Base-by-base conservation (phyloP, 2,113 vertebrate species). In the Pungitius pungitius region DNA sequence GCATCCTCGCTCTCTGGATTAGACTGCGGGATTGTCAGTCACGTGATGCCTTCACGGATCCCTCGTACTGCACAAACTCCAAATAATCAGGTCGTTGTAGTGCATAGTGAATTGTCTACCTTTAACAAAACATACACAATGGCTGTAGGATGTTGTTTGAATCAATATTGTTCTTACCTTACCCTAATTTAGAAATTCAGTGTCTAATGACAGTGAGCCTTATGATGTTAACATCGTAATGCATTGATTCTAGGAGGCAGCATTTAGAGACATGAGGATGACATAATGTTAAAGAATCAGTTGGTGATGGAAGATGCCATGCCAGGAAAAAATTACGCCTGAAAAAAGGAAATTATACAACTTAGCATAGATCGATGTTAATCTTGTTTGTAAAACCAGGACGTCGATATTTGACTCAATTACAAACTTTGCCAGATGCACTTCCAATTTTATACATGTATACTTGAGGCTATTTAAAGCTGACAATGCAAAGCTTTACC, bases 21-120 rank as follows among this genome's bases (percentile, higher is more conserved):
- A 89, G 90, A 56, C 86, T 81, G 87, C 52, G 59, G 69, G 85
- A 45, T 17, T 87, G 91, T 85, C 91, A 87, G 65, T 92, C 86
- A 78, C 43, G 1, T 42, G 79, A 2, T 57, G 81, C 84, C 4
- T 92, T 92, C 79, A 89, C 0, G 45, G 64, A 45, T 22, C 0
- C 8, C 51, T 73, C 47, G 85, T 40, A 81, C 22, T 30, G n/a
- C 22, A 1, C 15, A 1, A 0, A 2, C 0, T 18, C 45, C 4
- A 35, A 5, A 35, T 35, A 35, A 35, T 35, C 33, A 6, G 33
- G 33, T 35, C 6, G 33, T 35, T 35, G 33, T 35, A 7, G 4
- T 35, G 33, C 5, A 7, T 35, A 7, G 33, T 35, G 1, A 2
- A 30, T 58, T 22, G 37, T 8, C 1, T 45, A 18, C 13, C 12